These are phyloP conservation scores for Drosophila mimica DNA, from an alignment of 2,888 invertebrate genomes.

Conservation along the genomic window DNA sequence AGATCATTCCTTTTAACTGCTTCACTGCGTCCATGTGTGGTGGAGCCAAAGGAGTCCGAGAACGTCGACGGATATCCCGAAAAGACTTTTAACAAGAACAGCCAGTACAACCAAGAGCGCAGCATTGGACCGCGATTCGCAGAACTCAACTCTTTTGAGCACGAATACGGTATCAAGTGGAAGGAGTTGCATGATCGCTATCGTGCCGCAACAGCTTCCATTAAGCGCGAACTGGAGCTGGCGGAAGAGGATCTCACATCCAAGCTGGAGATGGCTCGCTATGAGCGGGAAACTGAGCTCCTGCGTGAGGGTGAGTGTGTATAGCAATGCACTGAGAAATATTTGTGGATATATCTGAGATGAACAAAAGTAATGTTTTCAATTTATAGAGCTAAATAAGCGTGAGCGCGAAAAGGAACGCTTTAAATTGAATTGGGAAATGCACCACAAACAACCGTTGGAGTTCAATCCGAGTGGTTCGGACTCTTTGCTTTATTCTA, in stretches of 20 bases:
- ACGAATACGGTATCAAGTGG: slow-evolving; percentile 98
- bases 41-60: slow-evolving; percentile 95
- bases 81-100: slow-evolving; percentile 92
- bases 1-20: slow-evolving; percentile 96
- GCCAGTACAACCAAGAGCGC: slow-evolving; percentile 92
- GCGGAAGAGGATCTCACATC: slow-evolving; percentile 97
- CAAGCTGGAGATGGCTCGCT: slow-evolving; percentile 97
- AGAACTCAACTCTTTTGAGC: slow-evolving; percentile 94
- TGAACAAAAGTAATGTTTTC: background rate
- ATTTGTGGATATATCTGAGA: background rate
- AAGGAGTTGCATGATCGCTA: slow-evolving; percentile 96
- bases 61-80: slow-evolving; percentile 96
- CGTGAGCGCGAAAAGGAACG: slow-evolving; percentile 41
- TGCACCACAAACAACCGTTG: slow-evolving; percentile 5
- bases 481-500: background rate
- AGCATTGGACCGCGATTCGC: slow-evolving; percentile 96
- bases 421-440: slow-evolving; percentile 27
- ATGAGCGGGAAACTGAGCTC: slow-evolving; percentile 98
- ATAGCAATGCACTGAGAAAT: background rate
- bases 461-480: background rate
- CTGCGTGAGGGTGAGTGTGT: slow-evolving; percentile 90
- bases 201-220: slow-evolving; percentile 93
- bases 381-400: slow-evolving; percentile 26
- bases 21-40: slow-evolving; percentile 96
- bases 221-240: slow-evolving; percentile 94